A percentile compares a stretch with the other conserved stretches of the same genome.
phyloP scores from a whole-genome alignment of 2,113 vertebrate species.

The Centropus unirufus region DNA sequence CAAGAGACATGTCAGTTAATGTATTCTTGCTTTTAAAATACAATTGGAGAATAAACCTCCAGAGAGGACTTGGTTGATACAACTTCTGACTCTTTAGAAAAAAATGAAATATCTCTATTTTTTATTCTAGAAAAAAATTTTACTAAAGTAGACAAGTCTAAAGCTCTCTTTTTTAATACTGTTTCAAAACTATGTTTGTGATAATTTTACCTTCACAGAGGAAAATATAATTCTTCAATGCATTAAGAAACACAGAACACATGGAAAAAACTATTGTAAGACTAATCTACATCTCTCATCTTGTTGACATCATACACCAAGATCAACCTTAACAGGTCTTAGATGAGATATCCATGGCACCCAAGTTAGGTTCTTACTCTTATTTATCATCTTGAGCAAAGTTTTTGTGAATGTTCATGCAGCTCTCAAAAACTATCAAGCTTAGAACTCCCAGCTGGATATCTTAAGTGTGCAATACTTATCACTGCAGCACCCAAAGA shows the following conservation, averaged over 20 bases:
- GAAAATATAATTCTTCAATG: not conserved
- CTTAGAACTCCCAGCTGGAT: not conserved
- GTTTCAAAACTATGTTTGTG: not conserved
- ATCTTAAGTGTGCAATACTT: not conserved
- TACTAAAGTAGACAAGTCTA: not conserved
- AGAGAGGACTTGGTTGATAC: not conserved
- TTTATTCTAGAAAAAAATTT: not conserved
- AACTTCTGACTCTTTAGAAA: not conserved
- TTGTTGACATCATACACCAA: not conserved
- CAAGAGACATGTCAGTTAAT: not conserved
- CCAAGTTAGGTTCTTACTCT: not conserved
- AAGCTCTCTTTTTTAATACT: not conserved
- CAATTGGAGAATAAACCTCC: rapidly evolving
- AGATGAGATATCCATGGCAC: not conserved
- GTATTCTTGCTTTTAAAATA: not conserved
- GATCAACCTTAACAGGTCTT: not conserved
- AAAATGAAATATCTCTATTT: not conserved
- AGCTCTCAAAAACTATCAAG: not conserved
- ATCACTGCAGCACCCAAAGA: not conserved
- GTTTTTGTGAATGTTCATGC: not conserved
- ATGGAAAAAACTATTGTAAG: not conserved
- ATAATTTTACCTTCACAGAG: not conserved
- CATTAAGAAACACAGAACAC: not conserved
- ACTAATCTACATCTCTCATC: not conserved
- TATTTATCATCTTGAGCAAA: not conserved